Base-by-base conservation (phyloP, 1,140 invertebrate species). In the Lysiphlebus fabarum region DNA sequence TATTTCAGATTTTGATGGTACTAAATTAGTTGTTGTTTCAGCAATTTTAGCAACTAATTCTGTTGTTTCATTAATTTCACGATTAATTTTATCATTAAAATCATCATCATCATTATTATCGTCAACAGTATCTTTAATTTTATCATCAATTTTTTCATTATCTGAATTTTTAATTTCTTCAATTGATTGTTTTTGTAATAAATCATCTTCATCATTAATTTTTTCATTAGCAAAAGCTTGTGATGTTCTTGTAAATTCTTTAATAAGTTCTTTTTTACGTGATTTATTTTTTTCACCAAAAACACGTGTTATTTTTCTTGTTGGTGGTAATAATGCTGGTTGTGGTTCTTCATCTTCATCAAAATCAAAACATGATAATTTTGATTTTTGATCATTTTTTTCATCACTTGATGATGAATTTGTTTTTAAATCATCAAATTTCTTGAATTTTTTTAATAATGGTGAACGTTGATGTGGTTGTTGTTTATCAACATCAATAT, bases 351-450 rank as follows among this genome's bases (percentile, higher is more conserved):
- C 82, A 40, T 84, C 83, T 12, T 82, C 74, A 26, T 26, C 17
- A 61, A 84, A 84, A 74, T 84, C 83, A 61, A 84, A 84, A 61
- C 83, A 84, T 5, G 82, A 80, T 65, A 81, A 72, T 67, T 67
- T 70, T 43, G 76, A 77, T 49, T 75, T 76, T 44, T 75, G 74
- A 43, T 76, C 70, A 11, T 51, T 3, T 53, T 80, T 70, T 17
- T 71, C 66, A 12, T 70, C 65, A 0, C 53, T 62, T 33, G 38
- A 38, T 38, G 79, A 72, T 48, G 59, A 48, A 49, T 63, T 59
- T 41, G 45, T 65, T 54, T 77, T 64, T 26, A 58, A 53, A 43
- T 74, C 57, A 17, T 49, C 47, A 54, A 44, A 45, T 42, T 48
- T 34, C 17, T 53, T n/a, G 37, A 38, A 12, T 53, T 40, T 53